Base-by-base conservation (phyloP, 2,888 invertebrate genomes). In the Catotricha subobsoleta region DNA sequence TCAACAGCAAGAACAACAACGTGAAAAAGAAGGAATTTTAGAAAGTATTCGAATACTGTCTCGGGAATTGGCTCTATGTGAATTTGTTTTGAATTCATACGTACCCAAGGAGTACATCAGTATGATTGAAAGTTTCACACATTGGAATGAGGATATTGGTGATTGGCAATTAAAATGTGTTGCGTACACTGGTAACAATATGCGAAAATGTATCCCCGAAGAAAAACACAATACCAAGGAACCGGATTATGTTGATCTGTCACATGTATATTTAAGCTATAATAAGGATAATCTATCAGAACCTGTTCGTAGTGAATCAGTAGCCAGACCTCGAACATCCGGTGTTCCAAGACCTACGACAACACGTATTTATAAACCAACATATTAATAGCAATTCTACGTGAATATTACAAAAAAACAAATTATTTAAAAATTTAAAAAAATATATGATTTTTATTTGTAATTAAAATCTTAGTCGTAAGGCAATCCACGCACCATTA, bases 111-210 rank as follows among this genome's bases (percentile, higher is more conserved):
- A 91, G 58, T 94, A 92, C 62, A 81, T 90, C 80, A 80, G 80
- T 38, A 72, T 87, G 64, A 84, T 95, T 46, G 88, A 91, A 54
- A 72, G 80, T 52, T 86, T 92, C 56, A 82, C 92, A 33, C 80
- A 86, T 54, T 98, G 95, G 92, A 97, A 94, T 65, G 94, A 94
- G 61, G 95, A 97, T 55, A 86, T 94, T 25, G 95, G 95, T 25
- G 97, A 98, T 62, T 98, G 95, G 87, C 94, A 97, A 59, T 72
- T 98, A 35, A 82, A 83, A 59, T 95, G 95, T 60, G 92, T 98
- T 7, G 97, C 97, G 0, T 98, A 98, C 62, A 92, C 95, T 7
- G 97, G 97, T 0, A 98, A 98, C 66, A 98, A 98, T 58, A 95
- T 97, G 91, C 70, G 81, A 44, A 83, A 84, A 57, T 71, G 71